Evolutionary conservation across 2,888 invertebrate genomes (phyloP).

Genomic region (Ischnus inquisitorius): DNA sequence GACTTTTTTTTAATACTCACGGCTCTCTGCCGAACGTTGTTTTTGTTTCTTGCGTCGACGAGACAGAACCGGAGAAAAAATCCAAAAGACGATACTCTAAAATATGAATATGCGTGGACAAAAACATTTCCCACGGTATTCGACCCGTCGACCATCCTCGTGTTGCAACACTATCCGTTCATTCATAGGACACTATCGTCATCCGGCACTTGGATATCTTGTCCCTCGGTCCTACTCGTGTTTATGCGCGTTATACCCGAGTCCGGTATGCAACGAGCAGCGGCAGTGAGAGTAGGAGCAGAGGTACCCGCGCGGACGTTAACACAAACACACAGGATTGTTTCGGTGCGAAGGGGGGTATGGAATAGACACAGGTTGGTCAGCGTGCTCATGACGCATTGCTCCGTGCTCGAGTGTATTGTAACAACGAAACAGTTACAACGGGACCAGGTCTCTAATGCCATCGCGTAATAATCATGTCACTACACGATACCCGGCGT

Average conservation of each 20-base stretch:
- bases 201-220: constrained; percentile 45
- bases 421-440: constrained; percentile 67
- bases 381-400: constrained; percentile 79
- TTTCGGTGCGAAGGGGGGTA: constrained; percentile 62
- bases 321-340: constrained; percentile 11
- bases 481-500: constrained; percentile 63
- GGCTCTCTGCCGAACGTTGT: too few relatives aligned
- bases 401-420: constrained; percentile 79
- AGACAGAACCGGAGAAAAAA: too few relatives aligned
- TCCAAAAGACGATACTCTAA: neutral
- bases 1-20: too few relatives aligned
- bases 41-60: too few relatives aligned
- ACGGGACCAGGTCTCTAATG: constrained; percentile 54
- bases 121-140: neutral
- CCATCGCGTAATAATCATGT: constrained; percentile 68
- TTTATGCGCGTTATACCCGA: constrained; percentile 48
- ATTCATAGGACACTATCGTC: constrained; percentile 1
- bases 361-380: constrained; percentile 79
- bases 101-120: neutral
- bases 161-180: constrained; percentile 19
- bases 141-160: neutral
- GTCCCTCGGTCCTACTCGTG: constrained; percentile 50
- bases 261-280: constrained; percentile 45
- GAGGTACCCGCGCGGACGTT: neutral
- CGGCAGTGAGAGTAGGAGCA: neutral